These are phyloP conservation scores for Phalanger gymnotis DNA, from an alignment of 2,797 vertebrate genomes.

Conservation along the genomic window DNA sequence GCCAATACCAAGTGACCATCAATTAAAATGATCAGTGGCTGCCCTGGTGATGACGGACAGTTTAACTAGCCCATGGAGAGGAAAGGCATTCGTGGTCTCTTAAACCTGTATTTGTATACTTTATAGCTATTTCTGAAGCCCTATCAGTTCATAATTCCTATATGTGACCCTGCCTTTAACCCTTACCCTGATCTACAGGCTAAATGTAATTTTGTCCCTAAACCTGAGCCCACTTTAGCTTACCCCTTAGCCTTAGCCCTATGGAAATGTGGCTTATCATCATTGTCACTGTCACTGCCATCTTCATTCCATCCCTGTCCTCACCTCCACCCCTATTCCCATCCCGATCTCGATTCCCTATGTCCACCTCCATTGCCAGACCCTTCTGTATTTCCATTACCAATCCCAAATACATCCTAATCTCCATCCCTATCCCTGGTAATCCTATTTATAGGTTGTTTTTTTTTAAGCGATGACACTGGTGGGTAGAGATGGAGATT, in stretches of 20 bases:
- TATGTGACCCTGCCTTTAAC: neutral
- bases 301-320: neutral
- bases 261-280: neutral
- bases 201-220: neutral
- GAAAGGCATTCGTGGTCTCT: neutral
- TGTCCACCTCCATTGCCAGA: neutral
- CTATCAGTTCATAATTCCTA: neutral
- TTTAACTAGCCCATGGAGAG: neutral
- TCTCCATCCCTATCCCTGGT: neutral
- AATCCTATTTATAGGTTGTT: neutral
- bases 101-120: neutral
- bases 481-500: neutral
- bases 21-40: neutral
- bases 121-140: neutral
- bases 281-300: neutral
- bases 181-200: neutral
- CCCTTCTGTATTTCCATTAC: neutral
- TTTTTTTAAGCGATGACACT: neutral
- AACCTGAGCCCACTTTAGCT: neutral
- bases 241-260: neutral
- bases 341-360: neutral
- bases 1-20: neutral
- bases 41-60: neutral
- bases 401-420: neutral
- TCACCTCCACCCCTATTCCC: neutral